Evolutionary conservation across 2,113 vertebrate species (phyloP).

Genomic region (Lucifuga dentata): DNA sequence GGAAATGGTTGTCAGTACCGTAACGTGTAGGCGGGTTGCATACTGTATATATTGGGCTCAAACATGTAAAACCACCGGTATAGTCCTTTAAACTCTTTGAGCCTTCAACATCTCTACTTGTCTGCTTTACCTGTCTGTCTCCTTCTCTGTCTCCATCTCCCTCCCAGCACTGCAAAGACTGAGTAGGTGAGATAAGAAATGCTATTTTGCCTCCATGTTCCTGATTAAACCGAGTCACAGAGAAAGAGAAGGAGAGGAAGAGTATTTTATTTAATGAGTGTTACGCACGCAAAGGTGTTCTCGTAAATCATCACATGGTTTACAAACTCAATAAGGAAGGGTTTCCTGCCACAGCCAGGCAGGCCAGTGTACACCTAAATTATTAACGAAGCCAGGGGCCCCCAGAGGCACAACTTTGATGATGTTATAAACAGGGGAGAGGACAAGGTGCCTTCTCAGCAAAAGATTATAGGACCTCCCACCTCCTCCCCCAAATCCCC

Average conservation of each 20-base stretch:
- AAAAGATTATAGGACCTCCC: constrained; percentile 94
- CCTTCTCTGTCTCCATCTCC: constrained; percentile 1
- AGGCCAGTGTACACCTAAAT: constrained; percentile 95
- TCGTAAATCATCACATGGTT: constrained; percentile 98
- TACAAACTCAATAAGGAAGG: constrained; percentile 97
- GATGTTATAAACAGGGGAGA: constrained; percentile 90
- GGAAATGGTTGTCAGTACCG: too few species aligned
- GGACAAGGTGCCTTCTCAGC: constrained; percentile 98
- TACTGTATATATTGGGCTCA: too few species aligned
- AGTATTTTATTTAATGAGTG: constrained; percentile 94
- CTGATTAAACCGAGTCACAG: constrained; percentile 82
- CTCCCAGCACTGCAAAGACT: constrained; percentile 18
- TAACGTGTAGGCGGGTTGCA: too few species aligned
- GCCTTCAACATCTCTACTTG: too few species aligned
- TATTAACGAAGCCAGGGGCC: constrained; percentile 92
- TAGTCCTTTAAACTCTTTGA: too few species aligned
- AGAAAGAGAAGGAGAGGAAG: constrained; percentile 49
- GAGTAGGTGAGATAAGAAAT: constrained; percentile 59
- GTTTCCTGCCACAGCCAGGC: constrained; percentile 95
- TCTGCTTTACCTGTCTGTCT: constrained; percentile 1
- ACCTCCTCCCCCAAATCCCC: constrained; percentile 58
- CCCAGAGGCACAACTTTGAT: constrained; percentile 99
- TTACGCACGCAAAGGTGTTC: constrained; percentile 94
- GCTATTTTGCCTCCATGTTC: constrained; percentile 84
- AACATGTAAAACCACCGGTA: too few species aligned